A percentile compares a stretch with the other conserved stretches of the same genome.
Conservation (phyloP, 2,888 invertebrate species). For the Brenthis hecate region DNA sequence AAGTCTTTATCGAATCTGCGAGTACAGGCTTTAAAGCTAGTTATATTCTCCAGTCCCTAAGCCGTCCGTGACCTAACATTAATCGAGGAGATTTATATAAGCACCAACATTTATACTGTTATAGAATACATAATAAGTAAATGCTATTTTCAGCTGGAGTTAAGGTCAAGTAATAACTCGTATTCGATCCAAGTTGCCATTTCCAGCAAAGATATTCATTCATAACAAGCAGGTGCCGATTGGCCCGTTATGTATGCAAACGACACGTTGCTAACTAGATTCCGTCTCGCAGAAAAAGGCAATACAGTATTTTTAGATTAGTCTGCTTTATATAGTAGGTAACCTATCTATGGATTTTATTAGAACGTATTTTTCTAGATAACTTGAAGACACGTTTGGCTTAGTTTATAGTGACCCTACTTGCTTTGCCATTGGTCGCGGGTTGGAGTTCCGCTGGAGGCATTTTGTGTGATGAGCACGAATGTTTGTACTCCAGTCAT, state of each 20-base stretch:
- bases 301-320: constrained; percentile 26
- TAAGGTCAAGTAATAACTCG: constrained; percentile 20
- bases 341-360: background rate
- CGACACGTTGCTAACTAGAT: constrained; percentile 23
- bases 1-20: too few relatives aligned
- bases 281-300: constrained; percentile 17
- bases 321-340: constrained; percentile 1
- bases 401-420: too few relatives aligned
- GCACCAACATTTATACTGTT: background rate
- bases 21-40: too few relatives aligned
- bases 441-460: too few relatives aligned
- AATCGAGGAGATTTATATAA: background rate
- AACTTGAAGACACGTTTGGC: too few relatives aligned
- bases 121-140: constrained; percentile 5
- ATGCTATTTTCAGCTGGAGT: constrained; percentile 14
- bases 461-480: too few relatives aligned
- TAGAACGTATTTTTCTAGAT: background rate
- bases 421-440: too few relatives aligned
- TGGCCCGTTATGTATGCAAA: constrained; percentile 29
- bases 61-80: too few relatives aligned
- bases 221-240: constrained; percentile 24
- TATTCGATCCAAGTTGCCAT: constrained; percentile 18
- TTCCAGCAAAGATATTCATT: constrained; percentile 24
- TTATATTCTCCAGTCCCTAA: too few relatives aligned
- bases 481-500: too few relatives aligned